Base-by-base conservation (phyloP, 1,140 invertebrate species). In the Trichonephila clavipes region DNA sequence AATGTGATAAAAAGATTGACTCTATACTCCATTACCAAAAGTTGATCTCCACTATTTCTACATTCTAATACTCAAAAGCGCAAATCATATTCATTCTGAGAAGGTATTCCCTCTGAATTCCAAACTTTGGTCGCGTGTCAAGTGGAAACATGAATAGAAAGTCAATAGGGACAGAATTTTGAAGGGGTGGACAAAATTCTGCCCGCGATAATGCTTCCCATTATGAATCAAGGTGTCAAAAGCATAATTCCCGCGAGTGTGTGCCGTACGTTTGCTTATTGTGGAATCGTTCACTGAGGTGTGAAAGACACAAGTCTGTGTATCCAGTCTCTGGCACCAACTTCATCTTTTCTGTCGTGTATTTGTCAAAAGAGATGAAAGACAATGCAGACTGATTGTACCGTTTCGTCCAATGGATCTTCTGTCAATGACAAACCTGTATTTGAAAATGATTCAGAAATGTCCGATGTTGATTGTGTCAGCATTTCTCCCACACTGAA, bases 211-310 rank as follows among this genome's bases (percentile, higher is more conserved):
- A 83, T 83, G 82, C 19, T 21, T 51, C 12, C 82, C 44, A 83
- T 83, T 83, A 83, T 83, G 82, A 83, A 83, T 83, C 82, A 83
- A 83, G 82, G 82, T 83, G 82, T 83, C 82, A 83, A 83, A 59
- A 83, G 82, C 82, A 83, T 83, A 83, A 83, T 83, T 83, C 82
- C 82, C 51, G 51, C 51, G 5, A 58, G 82, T 19, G 34, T 34
- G n/a, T 40, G 3, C 28, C 3, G 34, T 18, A 40, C 28, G 72
- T 77, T 77, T 77, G 34, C 72, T 77, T 77, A 77, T 77, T 34
- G 72, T 40, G 14, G 18, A 77, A 40, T 77, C 72, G 34, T 77
- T 77, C 72, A 28, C 34, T 77, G 82, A 28, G 40, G 82, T 28
- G 21, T 14, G 82, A n/a, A 24, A 77, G 72, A n/a, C 19, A 83